phyloP scores from a whole-genome alignment of 2,113 vertebrate genomes.

The Oryzias melastigma region DNA sequence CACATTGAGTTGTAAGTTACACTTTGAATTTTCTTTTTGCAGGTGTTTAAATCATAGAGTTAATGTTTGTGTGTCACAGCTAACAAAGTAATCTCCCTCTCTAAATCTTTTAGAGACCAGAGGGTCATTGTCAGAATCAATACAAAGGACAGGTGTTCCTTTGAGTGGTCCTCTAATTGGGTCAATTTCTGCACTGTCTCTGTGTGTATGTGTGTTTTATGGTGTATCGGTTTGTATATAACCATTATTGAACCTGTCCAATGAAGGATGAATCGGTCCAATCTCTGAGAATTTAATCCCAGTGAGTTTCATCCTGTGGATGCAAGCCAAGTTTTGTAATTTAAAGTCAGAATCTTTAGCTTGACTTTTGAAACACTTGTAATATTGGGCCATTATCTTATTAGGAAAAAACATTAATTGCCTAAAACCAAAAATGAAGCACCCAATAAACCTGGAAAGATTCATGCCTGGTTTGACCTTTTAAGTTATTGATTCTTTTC shows the following conservation, averaged over 20 bases:
- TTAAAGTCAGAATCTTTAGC: not conserved
- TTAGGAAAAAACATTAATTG: too few species aligned
- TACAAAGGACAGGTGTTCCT: conserved; percentile 65
- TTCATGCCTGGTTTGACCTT: too few species aligned
- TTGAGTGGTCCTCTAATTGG: conserved; percentile 65
- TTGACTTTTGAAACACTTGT: not conserved
- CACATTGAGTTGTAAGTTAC: conserved; percentile 30
- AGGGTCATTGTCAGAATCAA: conserved; percentile 70
- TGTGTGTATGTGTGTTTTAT: conserved; percentile 11
- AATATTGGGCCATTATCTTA: too few species aligned
- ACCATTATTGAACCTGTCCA: conserved; percentile 33
- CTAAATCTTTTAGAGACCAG: conserved; percentile 70
- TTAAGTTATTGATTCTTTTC: not conserved
- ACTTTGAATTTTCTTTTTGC: conserved; percentile 41
- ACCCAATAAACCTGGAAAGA: too few species aligned
- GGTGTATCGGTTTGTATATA: conserved; percentile 36
- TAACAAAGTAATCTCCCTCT: conserved; percentile 64
- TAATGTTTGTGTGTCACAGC: conserved; percentile 50
- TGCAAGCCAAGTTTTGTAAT: not conserved
- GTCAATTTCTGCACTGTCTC: conserved; percentile 45
- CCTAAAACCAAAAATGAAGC: too few species aligned
- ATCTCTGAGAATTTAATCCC: conserved; percentile 21
- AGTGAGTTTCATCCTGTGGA: conserved; percentile 23
- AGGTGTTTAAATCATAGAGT: conserved; percentile 21
- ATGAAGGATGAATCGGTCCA: conserved; percentile 39